Evolutionary conservation across 2,113 vertebrate species (phyloP), one percentile per base, ranked within the genome.

Genomic region (Limanda limanda): DNA sequence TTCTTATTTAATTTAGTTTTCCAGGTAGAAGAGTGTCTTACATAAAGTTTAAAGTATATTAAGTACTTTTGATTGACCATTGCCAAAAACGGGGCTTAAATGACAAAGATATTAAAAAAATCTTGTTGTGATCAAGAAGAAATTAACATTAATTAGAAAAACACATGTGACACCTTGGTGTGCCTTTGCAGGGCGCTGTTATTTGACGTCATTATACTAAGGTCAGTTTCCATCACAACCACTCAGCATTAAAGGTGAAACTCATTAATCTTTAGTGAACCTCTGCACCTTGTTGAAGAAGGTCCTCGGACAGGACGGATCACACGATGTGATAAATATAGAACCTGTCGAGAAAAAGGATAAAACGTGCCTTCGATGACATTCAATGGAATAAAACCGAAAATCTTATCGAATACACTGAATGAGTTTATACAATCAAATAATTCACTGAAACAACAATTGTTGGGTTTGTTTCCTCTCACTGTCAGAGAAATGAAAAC

Each of bases 61-160:
- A 37, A 51, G 48, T 18, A n/a, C 18, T 7, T 57, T 74, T 24
- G 35, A 15, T 17, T 31, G 31, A 31, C 31, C 10, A 42, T 45
- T 45, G 20, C 31, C 31, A 31, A 31, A 31, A 31, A 7, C 31
- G 31, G 31, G 31, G 31, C 18, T 47, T 40, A 2, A 54, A 62
- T 48, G 10, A 48, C 45, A 20, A 54, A 45, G 0, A 62, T 35
- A 24, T 23, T 23, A 5, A 93, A 92, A 8, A 31, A 9, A 5
- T 37, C 8, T 37, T 37, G 35, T 37, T 37, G 35, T 37, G 35
- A 37, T 37, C 8, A 37, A 94, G 93, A 93, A 87, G 66, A 78
- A 93, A 93, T 94, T 94, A 93, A 87, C 85, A 95, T 95, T 94
- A 91, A 79, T 14, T 63, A 74, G 81, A 92, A 94, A 86, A 91